Percentiles rank a stretch among this genome's conserved stretches.
These are phyloP conservation scores for Gymnorhina tibicen DNA, from an alignment of 2,113 vertebrate genomes.

Conservation along the genomic window DNA sequence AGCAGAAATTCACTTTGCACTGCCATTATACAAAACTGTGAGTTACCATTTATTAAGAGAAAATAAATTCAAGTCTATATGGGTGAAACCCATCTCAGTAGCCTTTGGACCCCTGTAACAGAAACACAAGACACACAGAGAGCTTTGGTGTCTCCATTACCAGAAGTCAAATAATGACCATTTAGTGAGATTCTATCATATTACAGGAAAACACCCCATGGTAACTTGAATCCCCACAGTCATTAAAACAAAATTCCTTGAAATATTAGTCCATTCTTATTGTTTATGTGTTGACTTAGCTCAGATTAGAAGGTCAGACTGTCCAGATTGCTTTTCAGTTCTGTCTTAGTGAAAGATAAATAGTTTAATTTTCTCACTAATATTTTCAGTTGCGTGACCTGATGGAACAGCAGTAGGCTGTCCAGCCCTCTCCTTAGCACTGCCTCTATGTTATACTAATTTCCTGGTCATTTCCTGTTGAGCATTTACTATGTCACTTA, in stretches of 20 bases:
- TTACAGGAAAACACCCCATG: neutral
- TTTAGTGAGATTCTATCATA: neutral
- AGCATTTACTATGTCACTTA: neutral
- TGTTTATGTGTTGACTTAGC: conserved; percentile 27
- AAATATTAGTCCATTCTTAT: conserved; percentile 28
- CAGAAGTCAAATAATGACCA: neutral
- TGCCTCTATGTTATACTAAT: neutral
- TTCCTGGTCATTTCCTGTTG: neutral
- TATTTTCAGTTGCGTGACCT: neutral
- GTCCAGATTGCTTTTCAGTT: neutral
- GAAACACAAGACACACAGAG: neutral
- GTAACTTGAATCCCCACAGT: neutral
- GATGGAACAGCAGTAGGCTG: neutral
- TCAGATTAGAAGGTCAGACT: conserved; percentile 14
- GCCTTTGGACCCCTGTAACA: neutral
- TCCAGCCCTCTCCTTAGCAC: neutral
- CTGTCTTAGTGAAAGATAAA: neutral
- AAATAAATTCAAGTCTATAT: neutral
- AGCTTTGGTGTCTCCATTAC: neutral
- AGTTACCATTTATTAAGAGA: neutral
- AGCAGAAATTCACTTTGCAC: neutral
- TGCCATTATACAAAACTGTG: neutral
- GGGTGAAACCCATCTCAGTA: neutral
- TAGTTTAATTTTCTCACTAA: neutral
- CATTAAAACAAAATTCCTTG: conserved; percentile 1